These are phyloP conservation scores for Lophura swinhoii DNA, from an alignment of 2,797 vertebrate genomes.

Conservation along the genomic window DNA sequence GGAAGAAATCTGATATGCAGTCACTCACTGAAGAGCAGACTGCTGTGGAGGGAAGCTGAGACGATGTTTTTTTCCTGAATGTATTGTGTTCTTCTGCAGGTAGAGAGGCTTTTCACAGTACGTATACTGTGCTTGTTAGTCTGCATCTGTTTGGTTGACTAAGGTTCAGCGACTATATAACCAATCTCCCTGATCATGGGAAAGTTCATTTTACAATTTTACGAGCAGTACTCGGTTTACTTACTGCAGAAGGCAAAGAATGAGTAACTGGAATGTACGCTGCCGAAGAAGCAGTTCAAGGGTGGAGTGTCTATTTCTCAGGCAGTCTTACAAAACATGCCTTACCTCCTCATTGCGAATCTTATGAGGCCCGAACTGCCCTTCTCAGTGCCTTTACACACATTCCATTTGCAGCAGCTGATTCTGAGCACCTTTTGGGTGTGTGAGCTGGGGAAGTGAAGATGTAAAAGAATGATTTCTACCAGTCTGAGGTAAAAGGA, in stretches of 20 bases:
- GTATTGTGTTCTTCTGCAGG: rapidly evolving
- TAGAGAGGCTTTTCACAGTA: not conserved
- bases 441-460: not conserved
- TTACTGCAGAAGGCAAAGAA: not conserved
- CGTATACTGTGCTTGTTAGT: not conserved
- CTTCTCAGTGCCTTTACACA: not conserved
- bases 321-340: not conserved
- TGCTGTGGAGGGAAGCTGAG: not conserved
- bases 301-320: not conserved
- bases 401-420: not conserved
- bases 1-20: rapidly evolving
- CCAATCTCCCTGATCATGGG: not conserved
- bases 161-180: not conserved
- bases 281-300: not conserved
- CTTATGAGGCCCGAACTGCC: not conserved
- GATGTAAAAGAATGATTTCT: not conserved
- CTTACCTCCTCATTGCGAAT: not conserved
- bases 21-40: not conserved
- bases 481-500: not conserved
- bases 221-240: not conserved
- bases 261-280: not conserved
- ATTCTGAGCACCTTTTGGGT: not conserved
- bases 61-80: not conserved
- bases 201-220: not conserved
- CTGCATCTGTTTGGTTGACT: not conserved